Evolutionary conservation across 2,113 vertebrate genomes (phyloP).

Genomic region (Illadopsis cleaveri): DNA sequence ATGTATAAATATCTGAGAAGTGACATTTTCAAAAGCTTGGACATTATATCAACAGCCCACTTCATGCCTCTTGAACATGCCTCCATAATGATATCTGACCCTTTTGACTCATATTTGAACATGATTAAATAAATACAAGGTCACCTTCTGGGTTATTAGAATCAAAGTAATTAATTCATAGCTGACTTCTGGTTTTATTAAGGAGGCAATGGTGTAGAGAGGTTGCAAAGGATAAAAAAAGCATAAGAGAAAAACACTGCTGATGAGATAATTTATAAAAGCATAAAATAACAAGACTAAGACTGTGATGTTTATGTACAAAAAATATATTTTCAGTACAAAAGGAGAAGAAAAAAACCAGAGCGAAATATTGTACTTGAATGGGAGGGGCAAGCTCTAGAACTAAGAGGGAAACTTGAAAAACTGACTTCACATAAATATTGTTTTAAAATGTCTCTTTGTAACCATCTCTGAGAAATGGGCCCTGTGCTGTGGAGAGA

Average conservation of each 20-base stretch:
- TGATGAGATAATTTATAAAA: neutral
- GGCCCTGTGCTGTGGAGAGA: neutral
- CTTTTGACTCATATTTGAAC: neutral
- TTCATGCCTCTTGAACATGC: too few species aligned
- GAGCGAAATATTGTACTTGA: neutral
- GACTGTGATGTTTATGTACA: neutral
- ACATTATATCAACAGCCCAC: neutral
- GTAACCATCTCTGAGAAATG: neutral
- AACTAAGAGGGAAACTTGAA: neutral
- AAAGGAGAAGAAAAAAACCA: neutral
- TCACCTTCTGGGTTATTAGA: neutral
- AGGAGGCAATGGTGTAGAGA: neutral
- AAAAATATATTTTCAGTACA: neutral
- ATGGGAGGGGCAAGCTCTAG: neutral
- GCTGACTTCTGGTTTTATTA: neutral
- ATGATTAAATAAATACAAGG: neutral
- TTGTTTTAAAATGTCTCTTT: neutral
- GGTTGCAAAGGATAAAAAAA: neutral
- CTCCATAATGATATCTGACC: neutral
- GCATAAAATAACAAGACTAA: neutral
- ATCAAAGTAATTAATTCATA: neutral
- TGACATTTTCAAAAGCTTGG: neutral
- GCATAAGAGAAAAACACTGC: neutral
- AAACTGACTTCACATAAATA: neutral
- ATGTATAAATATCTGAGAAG: neutral